Evolutionary conservation across 92 coral and sea anemone species (phyloP), one percentile per base, ranked within the genome.

Genomic region (Montipora capitata): DNA sequence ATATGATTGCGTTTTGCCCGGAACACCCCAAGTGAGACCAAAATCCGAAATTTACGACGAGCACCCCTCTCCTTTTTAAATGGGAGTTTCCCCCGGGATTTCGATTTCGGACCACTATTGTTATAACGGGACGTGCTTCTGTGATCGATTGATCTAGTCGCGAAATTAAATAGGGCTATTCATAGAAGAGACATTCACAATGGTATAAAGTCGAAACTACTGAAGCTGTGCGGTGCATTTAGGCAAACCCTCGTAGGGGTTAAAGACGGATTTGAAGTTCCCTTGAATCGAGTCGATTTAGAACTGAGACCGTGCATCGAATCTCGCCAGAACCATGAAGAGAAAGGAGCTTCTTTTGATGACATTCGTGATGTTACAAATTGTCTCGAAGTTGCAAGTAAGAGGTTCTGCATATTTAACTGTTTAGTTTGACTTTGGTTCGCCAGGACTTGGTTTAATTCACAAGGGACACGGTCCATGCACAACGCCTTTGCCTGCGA

Each of bases 321-420:
- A 0, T 7, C 8, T 15, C 40, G 35, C 20, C 43, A 8, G 18
- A 79, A 64, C 27, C 6, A 63, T 65, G 84, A 7, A 18, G n/a
- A 20, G 10, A 18, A 13, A 6, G 0, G 20, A 78, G 7, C 63
- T 5, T 27, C 45, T 66, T 67, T 13, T 67, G 7, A 5, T 65
- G 49, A 70, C 62, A 40, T 18, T 65, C 45, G 3, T 49, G 0
- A 5, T 66, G 61, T 8, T 65, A 11, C 67, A 49, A 44, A 7
- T 48, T 27, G 74, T 63, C 9, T 8, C 15, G 52, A 16, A 16
- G 56, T 45, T 79, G 54, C 84, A 64, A 20, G 84, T 79, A 44
- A 79, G 74, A 48, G 13, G 10, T 10, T 9, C 11, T 1, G 10
- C 48, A 10, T 57, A 10, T 27, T 27, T 27, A 27, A 27, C 35